Conservation (phyloP, 2,888 invertebrate genomes). For the Rambutsinella grinnellia region DNA sequence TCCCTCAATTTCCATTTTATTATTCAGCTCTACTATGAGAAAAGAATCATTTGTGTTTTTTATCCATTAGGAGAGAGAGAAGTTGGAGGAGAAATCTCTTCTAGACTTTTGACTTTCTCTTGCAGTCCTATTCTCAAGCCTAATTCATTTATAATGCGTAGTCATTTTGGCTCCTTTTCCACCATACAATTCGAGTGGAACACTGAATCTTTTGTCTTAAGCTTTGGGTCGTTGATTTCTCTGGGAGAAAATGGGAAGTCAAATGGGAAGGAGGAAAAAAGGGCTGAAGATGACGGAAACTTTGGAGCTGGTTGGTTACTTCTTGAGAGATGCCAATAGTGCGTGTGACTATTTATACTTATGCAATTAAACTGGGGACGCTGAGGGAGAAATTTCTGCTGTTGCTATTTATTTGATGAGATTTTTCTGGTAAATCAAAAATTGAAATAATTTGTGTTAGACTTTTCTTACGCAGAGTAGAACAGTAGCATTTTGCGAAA, state of each 20-base stretch:
- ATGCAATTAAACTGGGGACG: neutral
- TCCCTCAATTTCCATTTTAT: neutral
- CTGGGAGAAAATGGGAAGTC: conserved; percentile 11
- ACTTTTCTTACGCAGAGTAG: neutral
- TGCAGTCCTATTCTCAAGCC: conserved; percentile 26
- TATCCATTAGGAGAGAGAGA: conserved; percentile 58
- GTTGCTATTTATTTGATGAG: neutral
- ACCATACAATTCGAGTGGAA: conserved; percentile 18
- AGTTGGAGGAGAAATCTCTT: conserved; percentile 42
- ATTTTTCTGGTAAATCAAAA: neutral
- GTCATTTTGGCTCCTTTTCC: conserved; percentile 38
- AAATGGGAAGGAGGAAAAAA: conserved; percentile 11
- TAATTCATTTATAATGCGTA: conserved; percentile 61
- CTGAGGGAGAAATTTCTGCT: neutral
- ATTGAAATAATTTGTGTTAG: neutral
- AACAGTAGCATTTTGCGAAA: too few relatives aligned
- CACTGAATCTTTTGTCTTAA: neutral
- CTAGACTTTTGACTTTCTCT: neutral
- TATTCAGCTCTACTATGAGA: neutral
- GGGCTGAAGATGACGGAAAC: neutral
- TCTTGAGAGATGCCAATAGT: neutral
- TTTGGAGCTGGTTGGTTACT: neutral
- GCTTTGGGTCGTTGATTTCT: neutral
- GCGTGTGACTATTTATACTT: neutral
- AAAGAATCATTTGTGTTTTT: conserved; percentile 41